Conservation (phyloP, 2,797 vertebrate species). For the Mormyrus proboscirostris region DNA sequence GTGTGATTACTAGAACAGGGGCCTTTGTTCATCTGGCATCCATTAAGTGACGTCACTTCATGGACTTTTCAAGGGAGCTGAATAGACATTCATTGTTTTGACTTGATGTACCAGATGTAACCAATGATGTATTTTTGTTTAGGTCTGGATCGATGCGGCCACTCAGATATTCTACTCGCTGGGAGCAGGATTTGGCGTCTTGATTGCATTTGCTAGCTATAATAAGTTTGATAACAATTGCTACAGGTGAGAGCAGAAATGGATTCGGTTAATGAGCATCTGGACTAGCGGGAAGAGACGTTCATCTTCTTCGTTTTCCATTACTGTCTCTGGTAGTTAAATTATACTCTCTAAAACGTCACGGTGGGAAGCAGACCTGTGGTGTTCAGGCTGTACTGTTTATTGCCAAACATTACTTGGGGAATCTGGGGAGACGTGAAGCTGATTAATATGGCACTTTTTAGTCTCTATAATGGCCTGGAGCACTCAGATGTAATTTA, state of each 20-base stretch:
- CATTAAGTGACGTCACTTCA: not conserved
- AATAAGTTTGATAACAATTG: constrained; percentile 85
- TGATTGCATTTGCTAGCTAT: constrained; percentile 89
- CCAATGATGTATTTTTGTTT: constrained; percentile 1
- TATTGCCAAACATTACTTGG: not conserved
- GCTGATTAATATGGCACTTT: not conserved
- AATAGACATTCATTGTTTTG: not conserved
- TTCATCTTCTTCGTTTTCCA: not conserved
- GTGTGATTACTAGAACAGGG: not conserved
- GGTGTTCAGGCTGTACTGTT: not conserved
- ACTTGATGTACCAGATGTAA: not conserved
- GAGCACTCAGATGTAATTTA: constrained; percentile 13
- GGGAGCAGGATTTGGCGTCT: constrained; percentile 77
- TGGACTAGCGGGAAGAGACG: not conserved
- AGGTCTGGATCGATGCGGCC: constrained; percentile 90
- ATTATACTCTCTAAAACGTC: not conserved
- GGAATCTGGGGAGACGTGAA: not conserved
- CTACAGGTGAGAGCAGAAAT: constrained; percentile 65
- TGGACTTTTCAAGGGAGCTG: not conserved
- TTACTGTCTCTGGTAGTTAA: not conserved
- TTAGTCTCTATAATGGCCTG: not conserved
- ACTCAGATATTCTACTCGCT: constrained; percentile 88
- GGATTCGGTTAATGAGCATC: not conserved
- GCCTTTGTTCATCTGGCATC: not conserved
- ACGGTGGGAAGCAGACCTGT: not conserved